These are phyloP conservation scores for Cryptus viduatorius DNA, from an alignment of 2,888 invertebrate species.

Conservation along the genomic window DNA sequence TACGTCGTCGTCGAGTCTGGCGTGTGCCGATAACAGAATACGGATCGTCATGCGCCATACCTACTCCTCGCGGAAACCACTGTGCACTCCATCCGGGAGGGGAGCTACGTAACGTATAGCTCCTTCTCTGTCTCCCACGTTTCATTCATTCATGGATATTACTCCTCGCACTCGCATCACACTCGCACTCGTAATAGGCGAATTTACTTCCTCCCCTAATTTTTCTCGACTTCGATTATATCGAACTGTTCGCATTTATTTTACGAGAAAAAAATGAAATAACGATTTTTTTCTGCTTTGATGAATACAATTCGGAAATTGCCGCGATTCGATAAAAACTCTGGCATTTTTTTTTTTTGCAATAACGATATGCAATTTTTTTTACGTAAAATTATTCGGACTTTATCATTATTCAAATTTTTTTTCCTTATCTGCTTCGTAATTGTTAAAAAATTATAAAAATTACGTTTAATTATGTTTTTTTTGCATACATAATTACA, in stretches of 20 bases:
- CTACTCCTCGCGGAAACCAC: slow-evolving; percentile 23
- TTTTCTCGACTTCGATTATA: neutral
- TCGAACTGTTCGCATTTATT: neutral
- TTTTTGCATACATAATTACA: too few species aligned
- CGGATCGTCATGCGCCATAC: slow-evolving; percentile 69
- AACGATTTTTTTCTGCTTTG: neutral
- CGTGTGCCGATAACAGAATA: slow-evolving; percentile 61
- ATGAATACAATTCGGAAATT: neutral
- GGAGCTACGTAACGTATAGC: slow-evolving; percentile 9
- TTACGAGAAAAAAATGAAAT: too few species aligned
- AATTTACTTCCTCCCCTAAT: neutral
- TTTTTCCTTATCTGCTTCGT: too few species aligned
- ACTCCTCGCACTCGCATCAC: neutral
- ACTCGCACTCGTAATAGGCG: neutral
- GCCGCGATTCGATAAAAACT: neutral
- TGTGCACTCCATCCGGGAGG: slow-evolving; percentile 18
- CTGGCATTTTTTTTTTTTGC: neutral
- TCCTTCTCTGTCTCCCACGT: neutral
- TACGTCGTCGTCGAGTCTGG: slow-evolving; percentile 45
- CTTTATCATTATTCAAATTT: too few species aligned
- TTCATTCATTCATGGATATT: neutral
- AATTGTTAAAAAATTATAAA: too few species aligned
- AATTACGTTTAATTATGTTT: too few species aligned
- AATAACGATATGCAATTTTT: neutral
- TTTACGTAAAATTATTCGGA: neutral